phyloP scores from a whole-genome alignment of 2,888 invertebrate species.

The Synergus laeviventris region DNA sequence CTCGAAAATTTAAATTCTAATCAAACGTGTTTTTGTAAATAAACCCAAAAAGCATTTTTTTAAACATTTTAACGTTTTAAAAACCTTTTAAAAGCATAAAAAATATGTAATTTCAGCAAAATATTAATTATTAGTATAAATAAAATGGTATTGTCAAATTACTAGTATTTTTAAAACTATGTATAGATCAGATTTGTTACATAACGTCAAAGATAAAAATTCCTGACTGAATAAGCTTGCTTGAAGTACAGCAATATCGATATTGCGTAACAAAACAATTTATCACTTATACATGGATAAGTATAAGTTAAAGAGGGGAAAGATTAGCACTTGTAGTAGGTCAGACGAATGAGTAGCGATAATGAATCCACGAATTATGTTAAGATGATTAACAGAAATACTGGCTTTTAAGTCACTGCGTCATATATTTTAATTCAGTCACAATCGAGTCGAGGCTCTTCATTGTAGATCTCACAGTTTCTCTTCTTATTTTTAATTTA shows the following conservation, averaged over 20 bases:
- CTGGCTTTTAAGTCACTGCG: not conserved
- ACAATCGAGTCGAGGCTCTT: not conserved
- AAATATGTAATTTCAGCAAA: too few species aligned
- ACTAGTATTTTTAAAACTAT: too few species aligned
- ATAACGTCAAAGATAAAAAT: not conserved
- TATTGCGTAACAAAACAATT: not conserved
- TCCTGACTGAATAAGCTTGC: not conserved
- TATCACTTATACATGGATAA: not conserved
- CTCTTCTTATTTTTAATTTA: not conserved
- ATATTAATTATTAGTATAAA: too few species aligned
- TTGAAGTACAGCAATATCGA: not conserved
- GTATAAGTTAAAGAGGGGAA: not conserved
- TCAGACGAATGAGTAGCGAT: constrained; percentile 18
- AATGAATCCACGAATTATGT: constrained; percentile 23
- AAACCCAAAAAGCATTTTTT: too few species aligned
- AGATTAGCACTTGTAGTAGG: not conserved
- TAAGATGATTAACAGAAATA: constrained; percentile 6
- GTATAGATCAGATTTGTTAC: not conserved
- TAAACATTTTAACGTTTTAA: too few species aligned
- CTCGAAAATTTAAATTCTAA: too few species aligned
- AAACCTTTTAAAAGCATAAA: too few species aligned
- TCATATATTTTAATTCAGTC: not conserved
- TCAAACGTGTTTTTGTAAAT: too few species aligned
- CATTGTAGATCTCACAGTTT: too few species aligned
- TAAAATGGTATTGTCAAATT: too few species aligned